A percentile compares a stretch with the other conserved stretches of the same genome.
These are phyloP conservation scores for Luehdorfia chinensis DNA, from an alignment of 1,140 invertebrate genomes.

Conservation along the genomic window DNA sequence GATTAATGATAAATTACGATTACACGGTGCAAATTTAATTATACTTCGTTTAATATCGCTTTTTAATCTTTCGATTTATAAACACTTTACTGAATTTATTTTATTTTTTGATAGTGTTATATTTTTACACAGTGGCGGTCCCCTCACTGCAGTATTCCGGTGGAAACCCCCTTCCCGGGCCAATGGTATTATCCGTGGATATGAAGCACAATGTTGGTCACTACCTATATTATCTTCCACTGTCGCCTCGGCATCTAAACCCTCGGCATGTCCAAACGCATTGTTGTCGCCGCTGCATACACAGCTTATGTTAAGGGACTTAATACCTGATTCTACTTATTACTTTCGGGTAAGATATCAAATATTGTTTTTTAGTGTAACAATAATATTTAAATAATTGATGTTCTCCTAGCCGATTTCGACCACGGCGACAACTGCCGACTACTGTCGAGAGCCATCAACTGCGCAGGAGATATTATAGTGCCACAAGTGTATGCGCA, in stretches of 20 bases:
- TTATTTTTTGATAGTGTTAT: too few species aligned
- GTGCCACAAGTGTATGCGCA: too few species aligned
- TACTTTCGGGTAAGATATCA: slow-evolving; percentile 81
- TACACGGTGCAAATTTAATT: too few species aligned
- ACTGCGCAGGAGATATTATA: too few species aligned
- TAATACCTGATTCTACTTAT: slow-evolving; percentile 82
- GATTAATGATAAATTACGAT: too few species aligned
- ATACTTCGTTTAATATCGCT: too few species aligned
- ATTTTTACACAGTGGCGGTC: slow-evolving; percentile 61
- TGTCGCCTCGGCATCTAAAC: slow-evolving; percentile 8
- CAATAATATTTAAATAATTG: not conserved
- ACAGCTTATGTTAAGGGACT: slow-evolving; percentile 78
- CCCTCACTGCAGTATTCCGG: slow-evolving; percentile 80
- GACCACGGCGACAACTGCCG: too few species aligned
- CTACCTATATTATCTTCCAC: slow-evolving; percentile 76
- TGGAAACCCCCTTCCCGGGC: slow-evolving; percentile 86
- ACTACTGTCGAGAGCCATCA: too few species aligned
- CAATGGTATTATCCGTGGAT: slow-evolving; percentile 87
- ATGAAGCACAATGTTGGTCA: slow-evolving; percentile 84
- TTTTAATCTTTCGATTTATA: too few species aligned
- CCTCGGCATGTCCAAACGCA: slow-evolving; percentile 55
- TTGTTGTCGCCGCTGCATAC: slow-evolving; percentile 50
- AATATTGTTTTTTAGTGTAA: not conserved
- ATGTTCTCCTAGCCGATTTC: too few species aligned
- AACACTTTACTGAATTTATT: too few species aligned